Evolutionary conservation across 2,113 vertebrate species (phyloP).

Genomic region (Paramisgurnus dabryanus): DNA sequence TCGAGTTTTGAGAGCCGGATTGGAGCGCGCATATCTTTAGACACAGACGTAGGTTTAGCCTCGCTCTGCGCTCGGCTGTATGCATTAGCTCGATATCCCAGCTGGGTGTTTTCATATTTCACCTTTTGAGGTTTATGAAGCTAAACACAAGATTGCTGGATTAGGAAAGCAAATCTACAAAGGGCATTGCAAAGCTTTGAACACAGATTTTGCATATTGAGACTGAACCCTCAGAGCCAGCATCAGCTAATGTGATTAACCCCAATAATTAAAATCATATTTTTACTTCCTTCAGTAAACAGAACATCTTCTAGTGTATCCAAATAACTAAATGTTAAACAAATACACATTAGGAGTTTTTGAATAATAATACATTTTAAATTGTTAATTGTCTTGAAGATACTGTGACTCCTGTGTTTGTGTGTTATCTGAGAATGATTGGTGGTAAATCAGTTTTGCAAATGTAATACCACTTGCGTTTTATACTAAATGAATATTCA

Average conservation of each 20-base stretch:
- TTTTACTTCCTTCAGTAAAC: slow-evolving; percentile 41
- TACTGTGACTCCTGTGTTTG: background rate
- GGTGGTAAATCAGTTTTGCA: background rate
- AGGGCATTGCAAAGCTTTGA: slow-evolving; percentile 51
- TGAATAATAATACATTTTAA: slow-evolving; percentile 26
- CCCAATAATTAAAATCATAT: slow-evolving; percentile 47
- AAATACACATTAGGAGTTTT: slow-evolving; percentile 17
- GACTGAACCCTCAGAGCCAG: slow-evolving; percentile 42
- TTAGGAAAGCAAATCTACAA: slow-evolving; percentile 52
- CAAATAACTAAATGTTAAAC: slow-evolving; percentile 41
- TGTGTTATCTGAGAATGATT: background rate
- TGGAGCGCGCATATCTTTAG: slow-evolving; percentile 36
- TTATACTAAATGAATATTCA: too few relatives aligned
- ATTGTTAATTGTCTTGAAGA: slow-evolving; percentile 14
- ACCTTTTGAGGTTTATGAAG: slow-evolving; percentile 27
- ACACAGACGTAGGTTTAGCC: slow-evolving; percentile 36
- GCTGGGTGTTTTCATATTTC: slow-evolving; percentile 33
- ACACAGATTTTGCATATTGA: slow-evolving; percentile 49
- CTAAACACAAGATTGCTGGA: slow-evolving; percentile 32
- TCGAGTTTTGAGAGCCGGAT: slow-evolving; percentile 20
- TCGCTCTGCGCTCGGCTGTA: background rate
- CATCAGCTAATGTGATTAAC: slow-evolving; percentile 54
- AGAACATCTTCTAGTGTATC: slow-evolving; percentile 38
- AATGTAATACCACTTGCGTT: background rate
- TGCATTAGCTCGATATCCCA: slow-evolving; percentile 21